Conservation (phyloP, 2,888 invertebrate species). For the Metacarcinus magister region DNA sequence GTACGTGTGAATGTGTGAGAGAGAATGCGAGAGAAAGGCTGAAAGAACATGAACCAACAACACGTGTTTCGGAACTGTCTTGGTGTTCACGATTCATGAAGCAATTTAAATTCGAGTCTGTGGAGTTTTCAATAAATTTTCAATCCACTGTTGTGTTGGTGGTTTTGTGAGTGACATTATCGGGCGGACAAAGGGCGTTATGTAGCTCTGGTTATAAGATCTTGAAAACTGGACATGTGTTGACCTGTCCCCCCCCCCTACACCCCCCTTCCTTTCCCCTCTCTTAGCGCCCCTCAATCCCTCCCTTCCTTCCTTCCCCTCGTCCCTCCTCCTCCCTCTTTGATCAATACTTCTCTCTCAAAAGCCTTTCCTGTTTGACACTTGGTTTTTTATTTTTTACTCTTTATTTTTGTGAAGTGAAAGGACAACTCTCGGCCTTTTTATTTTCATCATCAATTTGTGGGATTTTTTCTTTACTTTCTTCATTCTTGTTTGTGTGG, state of each 20-base stretch:
- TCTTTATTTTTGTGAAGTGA: background rate
- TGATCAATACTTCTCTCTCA: slow-evolving; percentile 16
- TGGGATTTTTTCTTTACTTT: background rate
- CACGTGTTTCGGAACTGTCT: slow-evolving; percentile 65
- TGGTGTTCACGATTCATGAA: slow-evolving; percentile 66
- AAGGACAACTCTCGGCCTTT: slow-evolving; percentile 12
- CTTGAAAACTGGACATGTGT: slow-evolving; percentile 62
- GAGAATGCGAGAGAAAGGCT: background rate
- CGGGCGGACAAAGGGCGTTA: slow-evolving; percentile 52
- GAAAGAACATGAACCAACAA: slow-evolving; percentile 20
- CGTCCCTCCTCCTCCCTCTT: background rate
- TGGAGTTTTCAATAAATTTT: slow-evolving; percentile 65
- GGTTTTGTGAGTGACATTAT: slow-evolving; percentile 55
- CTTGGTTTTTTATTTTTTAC: background rate
- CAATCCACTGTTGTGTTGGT: slow-evolving; percentile 62
- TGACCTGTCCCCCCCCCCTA: background rate
- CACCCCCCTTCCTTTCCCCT: background rate
- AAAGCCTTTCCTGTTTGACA: slow-evolving; percentile 29
- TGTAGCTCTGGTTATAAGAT: slow-evolving; percentile 11
- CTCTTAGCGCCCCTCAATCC: too few relatives aligned
- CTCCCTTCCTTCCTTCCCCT: background rate
- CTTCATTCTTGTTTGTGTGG: background rate
- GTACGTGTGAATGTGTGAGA: slow-evolving; percentile 8
- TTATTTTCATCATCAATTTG: background rate
- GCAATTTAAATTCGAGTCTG: slow-evolving; percentile 68